Evolutionary conservation across 2,888 invertebrate species (phyloP).

Genomic region (Disparrhopalites patrizii): DNA sequence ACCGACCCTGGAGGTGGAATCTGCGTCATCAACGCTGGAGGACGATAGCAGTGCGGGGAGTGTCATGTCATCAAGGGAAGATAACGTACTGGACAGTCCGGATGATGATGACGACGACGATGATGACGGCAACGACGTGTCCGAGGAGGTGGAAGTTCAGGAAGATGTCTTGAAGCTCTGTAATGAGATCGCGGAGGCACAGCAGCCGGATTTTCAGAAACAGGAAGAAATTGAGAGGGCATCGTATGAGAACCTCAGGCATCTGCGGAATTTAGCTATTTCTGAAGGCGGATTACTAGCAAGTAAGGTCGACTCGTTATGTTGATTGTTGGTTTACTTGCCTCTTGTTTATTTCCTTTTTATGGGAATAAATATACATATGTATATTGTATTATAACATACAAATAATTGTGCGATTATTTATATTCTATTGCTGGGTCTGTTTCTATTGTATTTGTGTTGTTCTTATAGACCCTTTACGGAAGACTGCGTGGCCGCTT

Average conservation of each 20-base stretch:
- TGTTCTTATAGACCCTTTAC: conserved; percentile 37
- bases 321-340: too few species aligned
- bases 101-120: neutral
- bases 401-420: too few species aligned
- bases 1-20: neutral
- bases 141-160: conserved; percentile 31
- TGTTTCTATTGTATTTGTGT: neutral
- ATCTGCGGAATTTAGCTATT: conserved; percentile 38
- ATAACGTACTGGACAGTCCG: conserved; percentile 14
- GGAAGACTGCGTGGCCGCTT: conserved; percentile 42
- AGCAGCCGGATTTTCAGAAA: conserved; percentile 35
- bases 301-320: too few species aligned
- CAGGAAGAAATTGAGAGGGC: conserved; percentile 36
- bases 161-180: conserved; percentile 42
- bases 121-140: conserved; percentile 12
- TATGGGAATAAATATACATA: too few species aligned
- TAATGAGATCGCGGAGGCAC: conserved; percentile 39
- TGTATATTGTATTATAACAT: too few species aligned
- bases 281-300: conserved; percentile 41
- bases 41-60: conserved; percentile 4
- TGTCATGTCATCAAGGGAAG: conserved; percentile 16
- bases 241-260: conserved; percentile 18
- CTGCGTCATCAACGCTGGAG: conserved; percentile 37
- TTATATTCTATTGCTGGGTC: too few species aligned
- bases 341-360: too few species aligned